phyloP scores from a whole-genome alignment of 2,888 invertebrate species.

The Pseudanteris insignis region DNA sequence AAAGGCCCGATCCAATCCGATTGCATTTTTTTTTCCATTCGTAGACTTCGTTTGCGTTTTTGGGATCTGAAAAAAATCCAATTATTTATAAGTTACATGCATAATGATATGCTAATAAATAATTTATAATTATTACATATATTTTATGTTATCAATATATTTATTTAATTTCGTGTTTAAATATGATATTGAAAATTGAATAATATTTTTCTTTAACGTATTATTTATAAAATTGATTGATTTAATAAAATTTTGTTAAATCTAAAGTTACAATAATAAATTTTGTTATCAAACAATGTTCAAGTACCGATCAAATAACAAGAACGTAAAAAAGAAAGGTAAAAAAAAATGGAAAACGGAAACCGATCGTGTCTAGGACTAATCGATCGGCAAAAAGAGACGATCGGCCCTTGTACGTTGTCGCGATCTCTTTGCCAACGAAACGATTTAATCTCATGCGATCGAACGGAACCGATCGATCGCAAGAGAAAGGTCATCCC shows the following conservation, averaged over 20 bases:
- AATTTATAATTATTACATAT: no score
- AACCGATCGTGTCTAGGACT: no score
- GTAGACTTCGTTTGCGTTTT: constrained; percentile 4
- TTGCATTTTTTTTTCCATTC: constrained; percentile 45
- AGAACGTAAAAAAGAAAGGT: no score
- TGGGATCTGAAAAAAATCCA: constrained; percentile 10
- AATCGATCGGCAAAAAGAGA: not conserved
- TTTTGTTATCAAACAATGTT: no score
- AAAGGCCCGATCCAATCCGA: constrained; percentile 81
- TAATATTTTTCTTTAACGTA: no score
- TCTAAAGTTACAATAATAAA: no score
- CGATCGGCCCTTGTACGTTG: constrained; percentile 23
- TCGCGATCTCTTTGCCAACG: constrained; percentile 45
- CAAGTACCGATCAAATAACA: no score
- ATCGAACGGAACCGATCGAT: constrained; percentile 38
- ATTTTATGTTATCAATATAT: no score
- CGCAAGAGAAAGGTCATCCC: constrained; percentile 47
- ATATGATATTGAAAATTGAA: not conserved
- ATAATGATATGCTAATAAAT: not conserved
- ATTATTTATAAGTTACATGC: not conserved
- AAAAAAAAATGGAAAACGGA: no score
- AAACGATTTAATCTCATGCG: constrained; percentile 50
- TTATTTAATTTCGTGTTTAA: no score
- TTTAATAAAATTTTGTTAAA: no score
- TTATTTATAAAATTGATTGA: no score